phyloP scores from a whole-genome alignment of 2,888 invertebrate species.

The Polietes domitor region DNA sequence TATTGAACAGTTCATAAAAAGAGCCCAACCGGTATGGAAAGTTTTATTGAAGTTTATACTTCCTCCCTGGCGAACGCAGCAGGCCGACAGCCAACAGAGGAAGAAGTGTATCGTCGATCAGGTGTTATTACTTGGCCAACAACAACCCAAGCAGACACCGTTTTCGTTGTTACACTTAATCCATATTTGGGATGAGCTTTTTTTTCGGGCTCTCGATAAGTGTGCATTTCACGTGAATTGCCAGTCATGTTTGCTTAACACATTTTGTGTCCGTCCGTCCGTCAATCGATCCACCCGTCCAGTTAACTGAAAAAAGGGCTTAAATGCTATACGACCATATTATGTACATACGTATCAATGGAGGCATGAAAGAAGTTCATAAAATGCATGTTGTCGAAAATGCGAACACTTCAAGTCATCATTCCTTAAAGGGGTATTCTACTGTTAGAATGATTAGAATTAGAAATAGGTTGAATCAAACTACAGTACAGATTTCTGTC shows the following conservation, averaged over 20 bases:
- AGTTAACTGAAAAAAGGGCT: slow-evolving; percentile 21
- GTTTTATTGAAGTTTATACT: slow-evolving; percentile 50
- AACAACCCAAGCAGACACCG: neutral
- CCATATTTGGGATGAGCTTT: slow-evolving; percentile 61
- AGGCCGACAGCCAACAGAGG: neutral
- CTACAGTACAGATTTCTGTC: no score
- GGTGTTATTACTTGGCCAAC: slow-evolving; percentile 56
- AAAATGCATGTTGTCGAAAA: neutral
- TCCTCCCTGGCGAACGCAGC: slow-evolving; percentile 33
- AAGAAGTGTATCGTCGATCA: slow-evolving; percentile 57
- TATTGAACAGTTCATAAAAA: slow-evolving; percentile 56
- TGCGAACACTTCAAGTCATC: neutral
- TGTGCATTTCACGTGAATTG: slow-evolving; percentile 3
- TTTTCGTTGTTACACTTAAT: slow-evolving; percentile 47
- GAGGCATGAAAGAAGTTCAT: slow-evolving; percentile 18
- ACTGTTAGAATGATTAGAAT: no score
- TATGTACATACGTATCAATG: slow-evolving; percentile 16
- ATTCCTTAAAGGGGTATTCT: neutral
- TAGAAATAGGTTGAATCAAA: no score
- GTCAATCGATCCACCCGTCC: neutral
- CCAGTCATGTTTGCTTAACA: slow-evolving; percentile 30
- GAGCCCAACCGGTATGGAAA: slow-evolving; percentile 35
- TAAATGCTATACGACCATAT: neutral
- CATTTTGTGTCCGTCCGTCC: slow-evolving; percentile 1
- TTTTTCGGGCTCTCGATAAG: neutral